phyloP scores from a whole-genome alignment of 2,113 vertebrate species.

The Rhinogobius similis region DNA sequence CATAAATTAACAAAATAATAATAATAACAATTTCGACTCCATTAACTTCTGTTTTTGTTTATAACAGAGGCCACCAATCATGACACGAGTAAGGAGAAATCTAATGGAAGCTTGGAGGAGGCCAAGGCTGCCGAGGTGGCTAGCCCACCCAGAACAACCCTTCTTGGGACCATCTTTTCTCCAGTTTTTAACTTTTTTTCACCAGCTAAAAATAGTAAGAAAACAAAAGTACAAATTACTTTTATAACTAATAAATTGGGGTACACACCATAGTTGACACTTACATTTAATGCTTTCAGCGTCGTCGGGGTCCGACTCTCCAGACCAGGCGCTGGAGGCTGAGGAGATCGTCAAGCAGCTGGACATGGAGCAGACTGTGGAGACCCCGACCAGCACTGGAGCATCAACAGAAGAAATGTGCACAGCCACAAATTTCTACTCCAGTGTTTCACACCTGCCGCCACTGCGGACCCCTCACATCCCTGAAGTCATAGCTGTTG shows the following conservation, averaged over 20 bases:
- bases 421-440: conserved; percentile 78
- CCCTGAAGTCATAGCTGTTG: conserved; percentile 73
- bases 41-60: not conserved
- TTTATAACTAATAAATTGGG: no score
- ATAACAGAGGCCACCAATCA: conserved; percentile 87
- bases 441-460: conserved; percentile 69
- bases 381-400: conserved; percentile 86
- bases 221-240: not conserved
- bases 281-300: conserved; percentile 60
- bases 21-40: no score
- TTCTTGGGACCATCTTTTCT: conserved; percentile 96
- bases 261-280: not conserved
- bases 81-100: conserved; percentile 90
- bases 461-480: conserved; percentile 78
- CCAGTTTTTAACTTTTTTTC: conserved; percentile 99
- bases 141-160: conserved; percentile 89
- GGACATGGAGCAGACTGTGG: conserved; percentile 92
- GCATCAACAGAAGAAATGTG: conserved; percentile 83
- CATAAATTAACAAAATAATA: not conserved
- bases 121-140: conserved; percentile 72
- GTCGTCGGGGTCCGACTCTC: conserved; percentile 90
- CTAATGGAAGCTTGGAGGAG: conserved; percentile 93
- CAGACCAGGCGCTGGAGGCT: conserved; percentile 91
- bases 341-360: conserved; percentile 96
- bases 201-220: conserved; percentile 94